Evolutionary conservation across 35 echinoderm and acorn worm species (phyloP), one percentile per base, ranked within the genome.

Genomic region (Ptychodera flava): DNA sequence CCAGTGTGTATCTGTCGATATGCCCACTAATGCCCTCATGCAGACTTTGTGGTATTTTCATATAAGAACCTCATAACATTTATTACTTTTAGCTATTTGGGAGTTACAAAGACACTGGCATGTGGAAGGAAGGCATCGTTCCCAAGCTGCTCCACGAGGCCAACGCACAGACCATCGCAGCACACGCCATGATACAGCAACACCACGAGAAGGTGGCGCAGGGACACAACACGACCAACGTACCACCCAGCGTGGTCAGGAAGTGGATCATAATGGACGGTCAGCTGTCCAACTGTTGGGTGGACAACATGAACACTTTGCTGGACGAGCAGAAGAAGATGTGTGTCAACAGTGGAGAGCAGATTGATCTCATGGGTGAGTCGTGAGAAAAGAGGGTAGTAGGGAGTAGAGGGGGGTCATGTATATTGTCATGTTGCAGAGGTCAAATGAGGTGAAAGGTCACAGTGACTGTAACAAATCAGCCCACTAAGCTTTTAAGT

Each of bases 201-300:
- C 91, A 93, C 31, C 33, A 79, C 0, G 89, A 91, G 82, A 93
- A 93, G 33, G 89, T 89, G 82, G 6, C 45, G 22, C 45, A 64
- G 45, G 45, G 6, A 6, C 45, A 64, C 6, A 22, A 12, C 22
- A 12, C 45, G 22, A 22, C 45, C 22, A 22, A 6, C 6, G 6
- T 22, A 12, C 85, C 92, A 53, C 96, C 96, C 0, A 94, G 90
- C n/a, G 77, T 99, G 83, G 92, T 99, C 1, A 33, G 94, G 31
- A 89, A 87, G 36, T 99, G 96, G 96, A 35, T 99, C 15, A 86
- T 99, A 31, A 64, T 99, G 78, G 96, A 94, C 77, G 96, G 96
- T 32, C 80, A 34, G 16, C 27, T 94, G 0, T 86, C 84, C 34
- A 45, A 77, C 1, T 29, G 32, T 0, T 94, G 92, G 92, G 83